These are phyloP conservation scores for Nymphalis io DNA, from an alignment of 1,140 invertebrate genomes.

Conservation along the genomic window DNA sequence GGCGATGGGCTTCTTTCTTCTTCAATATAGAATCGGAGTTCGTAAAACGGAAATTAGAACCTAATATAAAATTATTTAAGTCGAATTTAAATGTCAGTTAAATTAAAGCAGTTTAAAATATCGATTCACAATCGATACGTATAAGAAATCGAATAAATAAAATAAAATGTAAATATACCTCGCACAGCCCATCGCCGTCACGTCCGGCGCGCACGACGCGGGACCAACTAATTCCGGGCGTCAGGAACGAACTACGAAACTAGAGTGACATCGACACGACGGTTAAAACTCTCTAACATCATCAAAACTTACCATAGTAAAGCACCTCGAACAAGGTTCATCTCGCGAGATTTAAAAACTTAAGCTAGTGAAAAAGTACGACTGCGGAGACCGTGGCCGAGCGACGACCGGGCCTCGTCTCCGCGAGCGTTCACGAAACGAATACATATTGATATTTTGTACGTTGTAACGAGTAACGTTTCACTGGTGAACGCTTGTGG, in stretches of 20 bases:
- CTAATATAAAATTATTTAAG: too few species aligned
- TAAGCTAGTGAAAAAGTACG: constrained; percentile 19
- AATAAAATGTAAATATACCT: too few species aligned
- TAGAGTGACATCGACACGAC: constrained; percentile 28
- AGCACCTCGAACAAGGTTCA: constrained; percentile 31
- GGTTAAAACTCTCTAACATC: constrained; percentile 16
- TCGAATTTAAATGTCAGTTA: too few species aligned
- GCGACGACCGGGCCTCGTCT: constrained; percentile 51
- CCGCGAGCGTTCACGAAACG: too few species aligned
- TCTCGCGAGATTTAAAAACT: constrained; percentile 34
- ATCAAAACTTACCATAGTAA: constrained; percentile 23
- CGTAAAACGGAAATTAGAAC: too few species aligned
- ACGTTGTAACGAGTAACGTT: background rate
- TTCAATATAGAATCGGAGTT: too few species aligned
- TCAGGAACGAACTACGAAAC: constrained; percentile 40
- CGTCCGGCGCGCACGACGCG: constrained; percentile 39
- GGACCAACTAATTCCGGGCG: constrained; percentile 63
- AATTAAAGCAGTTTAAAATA: too few species aligned
- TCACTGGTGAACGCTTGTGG: background rate
- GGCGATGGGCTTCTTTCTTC: background rate
- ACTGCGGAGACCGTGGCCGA: constrained; percentile 6
- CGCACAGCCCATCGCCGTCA: too few species aligned
- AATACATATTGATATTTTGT: too few species aligned
- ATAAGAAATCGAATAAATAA: too few species aligned
- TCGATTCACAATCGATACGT: too few species aligned